Conservation (phyloP, 2,113 vertebrate species). For the Chloropsis hardwickii region DNA sequence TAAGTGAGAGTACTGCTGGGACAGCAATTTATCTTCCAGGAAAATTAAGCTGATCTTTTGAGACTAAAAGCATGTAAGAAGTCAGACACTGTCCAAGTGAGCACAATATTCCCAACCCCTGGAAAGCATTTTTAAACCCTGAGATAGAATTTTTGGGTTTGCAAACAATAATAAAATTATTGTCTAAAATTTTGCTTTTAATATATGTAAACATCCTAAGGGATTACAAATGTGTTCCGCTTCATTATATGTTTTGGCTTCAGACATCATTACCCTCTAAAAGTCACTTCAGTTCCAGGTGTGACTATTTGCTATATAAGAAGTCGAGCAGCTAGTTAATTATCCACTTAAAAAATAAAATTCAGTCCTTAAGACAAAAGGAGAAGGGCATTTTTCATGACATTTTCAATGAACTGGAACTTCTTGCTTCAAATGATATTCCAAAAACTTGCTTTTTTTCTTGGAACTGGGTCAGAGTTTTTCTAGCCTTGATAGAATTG, state of each 20-base stretch:
- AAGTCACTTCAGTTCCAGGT: constrained; percentile 28
- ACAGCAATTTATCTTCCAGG: neutral
- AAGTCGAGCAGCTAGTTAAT: constrained; percentile 29
- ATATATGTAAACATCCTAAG: neutral
- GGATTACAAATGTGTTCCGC: neutral
- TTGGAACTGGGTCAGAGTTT: constrained; percentile 65
- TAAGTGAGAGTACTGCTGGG: neutral
- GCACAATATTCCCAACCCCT: neutral
- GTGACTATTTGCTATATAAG: neutral
- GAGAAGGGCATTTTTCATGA: constrained; percentile 12
- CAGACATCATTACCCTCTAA: constrained; percentile 13
- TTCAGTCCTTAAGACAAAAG: constrained; percentile 9
- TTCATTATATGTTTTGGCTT: neutral
- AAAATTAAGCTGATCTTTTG: neutral
- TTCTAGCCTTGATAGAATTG: constrained; percentile 61
- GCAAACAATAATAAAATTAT: neutral
- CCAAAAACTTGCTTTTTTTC: constrained; percentile 38
- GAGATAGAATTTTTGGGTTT: neutral
- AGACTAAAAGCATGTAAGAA: neutral
- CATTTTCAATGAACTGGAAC: constrained; percentile 42
- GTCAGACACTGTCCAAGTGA: neutral
- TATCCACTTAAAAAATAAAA: constrained; percentile 29
- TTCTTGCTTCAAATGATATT: constrained; percentile 42
- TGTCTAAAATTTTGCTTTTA: neutral
- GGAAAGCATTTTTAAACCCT: neutral